phyloP scores from a whole-genome alignment of 2,797 vertebrate species.

The Cuculus canorus region DNA sequence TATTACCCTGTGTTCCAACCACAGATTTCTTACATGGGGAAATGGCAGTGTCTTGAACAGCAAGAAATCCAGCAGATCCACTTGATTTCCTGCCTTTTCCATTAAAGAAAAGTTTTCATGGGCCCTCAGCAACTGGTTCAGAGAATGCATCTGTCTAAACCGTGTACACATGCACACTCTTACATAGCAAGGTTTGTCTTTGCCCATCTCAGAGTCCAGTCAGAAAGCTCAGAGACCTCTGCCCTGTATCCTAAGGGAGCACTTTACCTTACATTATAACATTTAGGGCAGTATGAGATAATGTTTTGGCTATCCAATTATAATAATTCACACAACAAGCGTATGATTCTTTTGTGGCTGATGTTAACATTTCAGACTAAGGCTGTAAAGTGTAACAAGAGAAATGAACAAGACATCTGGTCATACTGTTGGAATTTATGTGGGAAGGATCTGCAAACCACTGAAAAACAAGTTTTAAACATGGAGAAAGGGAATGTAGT shows the following conservation, averaged over 20 bases:
- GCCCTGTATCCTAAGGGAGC: background rate
- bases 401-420: slow-evolving; percentile 35
- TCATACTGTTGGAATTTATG: slow-evolving; percentile 56
- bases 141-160: background rate
- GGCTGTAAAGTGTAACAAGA: background rate
- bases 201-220: background rate
- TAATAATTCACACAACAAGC: background rate
- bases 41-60: background rate
- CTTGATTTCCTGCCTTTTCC: background rate
- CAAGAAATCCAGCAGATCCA: background rate
- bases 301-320: slow-evolving; percentile 28
- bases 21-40: background rate
- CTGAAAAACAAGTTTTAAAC: background rate
- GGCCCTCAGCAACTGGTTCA: background rate
- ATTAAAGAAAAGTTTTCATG: background rate
- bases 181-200: background rate
- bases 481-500: background rate
- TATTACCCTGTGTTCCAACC: accelerated
- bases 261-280: background rate
- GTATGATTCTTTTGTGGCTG: background rate
- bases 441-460: slow-evolving; percentile 42
- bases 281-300: slow-evolving; percentile 6
- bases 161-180: accelerated
- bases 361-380: slow-evolving; percentile 9
- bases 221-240: background rate